Evolutionary conservation across 2,888 invertebrate species (phyloP).

Genomic region (Ischnura elegans): DNA sequence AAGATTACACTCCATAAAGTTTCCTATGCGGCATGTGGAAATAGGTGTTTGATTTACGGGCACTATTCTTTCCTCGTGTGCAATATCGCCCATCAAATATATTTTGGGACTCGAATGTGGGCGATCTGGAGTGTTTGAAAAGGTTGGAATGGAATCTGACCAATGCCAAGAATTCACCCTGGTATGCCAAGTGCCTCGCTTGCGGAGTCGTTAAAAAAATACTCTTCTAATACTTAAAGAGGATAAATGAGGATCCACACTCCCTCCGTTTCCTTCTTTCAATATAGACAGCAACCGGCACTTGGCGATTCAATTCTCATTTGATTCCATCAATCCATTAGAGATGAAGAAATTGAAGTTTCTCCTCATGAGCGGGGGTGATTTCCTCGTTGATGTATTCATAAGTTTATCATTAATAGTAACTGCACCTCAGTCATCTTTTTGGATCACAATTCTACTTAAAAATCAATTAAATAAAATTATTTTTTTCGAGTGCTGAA

Average conservation of each 20-base stretch:
- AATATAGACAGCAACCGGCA: not conserved
- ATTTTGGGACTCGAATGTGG: not conserved
- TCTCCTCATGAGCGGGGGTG: too few relatives aligned
- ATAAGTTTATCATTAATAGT: too few relatives aligned
- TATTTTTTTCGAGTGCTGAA: too few relatives aligned
- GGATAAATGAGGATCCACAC: not conserved
- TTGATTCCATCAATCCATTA: too few relatives aligned
- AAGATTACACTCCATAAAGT: too few relatives aligned
- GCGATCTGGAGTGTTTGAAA: not conserved
- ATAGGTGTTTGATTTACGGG: not conserved
- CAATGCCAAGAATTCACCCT: slow-evolving; percentile 3
- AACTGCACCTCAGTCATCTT: too few relatives aligned
- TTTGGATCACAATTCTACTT: too few relatives aligned
- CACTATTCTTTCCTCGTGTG: not conserved
- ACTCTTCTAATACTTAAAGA: not conserved
- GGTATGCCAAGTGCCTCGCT: not conserved
- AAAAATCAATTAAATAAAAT: too few relatives aligned
- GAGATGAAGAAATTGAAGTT: too few relatives aligned
- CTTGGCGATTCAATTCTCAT: too few relatives aligned
- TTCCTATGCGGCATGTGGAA: too few relatives aligned
- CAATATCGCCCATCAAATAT: not conserved
- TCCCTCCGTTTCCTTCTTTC: not conserved
- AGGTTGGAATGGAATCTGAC: not conserved
- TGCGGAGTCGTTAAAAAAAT: slow-evolving; percentile 1
- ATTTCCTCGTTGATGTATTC: too few relatives aligned